Conservation (phyloP, 2,797 vertebrate genomes). For the Oreochromis grahami region DNA sequence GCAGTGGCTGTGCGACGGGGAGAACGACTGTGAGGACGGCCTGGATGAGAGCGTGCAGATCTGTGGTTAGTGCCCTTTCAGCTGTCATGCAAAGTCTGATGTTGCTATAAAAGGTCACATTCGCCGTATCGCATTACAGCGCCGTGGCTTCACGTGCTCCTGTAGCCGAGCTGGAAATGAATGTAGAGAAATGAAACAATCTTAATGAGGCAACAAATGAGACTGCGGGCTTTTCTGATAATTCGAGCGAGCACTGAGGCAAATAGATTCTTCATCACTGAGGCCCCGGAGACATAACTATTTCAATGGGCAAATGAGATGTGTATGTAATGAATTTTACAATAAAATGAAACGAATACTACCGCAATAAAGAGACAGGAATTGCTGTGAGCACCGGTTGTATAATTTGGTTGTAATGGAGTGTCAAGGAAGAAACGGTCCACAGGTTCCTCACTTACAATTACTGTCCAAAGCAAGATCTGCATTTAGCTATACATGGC, state of each 20-base stretch:
- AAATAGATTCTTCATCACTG: constrained; percentile 58
- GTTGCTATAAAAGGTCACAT: constrained; percentile 29
- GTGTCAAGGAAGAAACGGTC: constrained; percentile 40
- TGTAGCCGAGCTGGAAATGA: constrained; percentile 6
- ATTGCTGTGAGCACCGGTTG: constrained; percentile 36
- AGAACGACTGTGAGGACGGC: constrained; percentile 93
- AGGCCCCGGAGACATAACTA: constrained; percentile 32
- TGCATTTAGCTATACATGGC: neutral
- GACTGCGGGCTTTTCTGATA: constrained; percentile 40
- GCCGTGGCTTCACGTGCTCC: constrained; percentile 7
- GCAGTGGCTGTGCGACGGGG: constrained; percentile 95
- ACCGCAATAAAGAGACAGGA: constrained; percentile 32
- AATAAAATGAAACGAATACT: constrained; percentile 40
- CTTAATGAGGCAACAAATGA: constrained; percentile 54
- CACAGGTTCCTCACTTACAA: constrained; percentile 13
- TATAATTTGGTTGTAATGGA: constrained; percentile 66
- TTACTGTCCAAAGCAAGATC: constrained; percentile 24
- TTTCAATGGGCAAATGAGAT: constrained; percentile 55
- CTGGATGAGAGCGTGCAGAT: constrained; percentile 89
- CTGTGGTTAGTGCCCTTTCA: constrained; percentile 81
- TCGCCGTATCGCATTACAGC: neutral
- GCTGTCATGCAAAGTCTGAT: neutral
- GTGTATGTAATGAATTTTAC: constrained; percentile 49
- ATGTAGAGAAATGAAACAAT: constrained; percentile 13
- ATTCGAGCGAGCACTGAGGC: constrained; percentile 46